A percentile compares a stretch with the other conserved stretches of the same genome.
These are phyloP conservation scores for Malurus splendens DNA, from an alignment of 2,797 vertebrate genomes.

Conservation along the genomic window DNA sequence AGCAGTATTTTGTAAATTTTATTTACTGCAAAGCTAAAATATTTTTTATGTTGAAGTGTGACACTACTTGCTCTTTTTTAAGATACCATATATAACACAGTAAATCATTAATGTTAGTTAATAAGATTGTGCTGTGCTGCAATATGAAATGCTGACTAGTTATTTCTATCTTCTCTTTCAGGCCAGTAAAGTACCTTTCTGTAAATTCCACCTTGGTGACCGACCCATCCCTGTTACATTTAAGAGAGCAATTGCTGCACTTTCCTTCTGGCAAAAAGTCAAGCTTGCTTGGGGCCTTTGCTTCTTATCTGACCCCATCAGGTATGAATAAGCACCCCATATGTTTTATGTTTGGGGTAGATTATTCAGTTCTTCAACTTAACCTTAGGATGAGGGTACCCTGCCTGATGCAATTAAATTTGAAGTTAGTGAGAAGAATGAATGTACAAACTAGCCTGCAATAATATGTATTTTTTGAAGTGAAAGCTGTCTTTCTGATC, in stretches of 20 bases:
- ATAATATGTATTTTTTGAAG: neutral
- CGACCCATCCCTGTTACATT: slow-evolving; percentile 96
- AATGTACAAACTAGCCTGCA: neutral
- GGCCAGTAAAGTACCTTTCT: slow-evolving; percentile 95
- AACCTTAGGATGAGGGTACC: neutral
- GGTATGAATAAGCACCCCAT: slow-evolving; percentile 69
- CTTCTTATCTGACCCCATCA: slow-evolving; percentile 97
- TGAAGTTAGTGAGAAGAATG: neutral
- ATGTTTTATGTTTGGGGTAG: neutral
- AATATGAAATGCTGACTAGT: neutral
- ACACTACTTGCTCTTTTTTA: neutral
- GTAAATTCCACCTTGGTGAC: slow-evolving; percentile 97
- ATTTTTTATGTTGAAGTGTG: neutral
- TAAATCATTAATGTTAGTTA: rapidly evolving
- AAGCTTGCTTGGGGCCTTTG: slow-evolving; percentile 96
- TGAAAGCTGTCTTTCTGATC: neutral
- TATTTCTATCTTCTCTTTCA: slow-evolving; percentile 51
- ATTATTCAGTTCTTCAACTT: neutral
- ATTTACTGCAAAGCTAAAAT: neutral
- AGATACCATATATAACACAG: neutral
- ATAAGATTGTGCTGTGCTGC: neutral
- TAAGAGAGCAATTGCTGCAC: slow-evolving; percentile 94
- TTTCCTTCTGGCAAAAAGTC: slow-evolving; percentile 96
- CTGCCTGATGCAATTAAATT: neutral
- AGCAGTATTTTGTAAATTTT: neutral